phyloP scores from a whole-genome alignment of 2,888 invertebrate species.

The Drosophila fulvimacula region DNA sequence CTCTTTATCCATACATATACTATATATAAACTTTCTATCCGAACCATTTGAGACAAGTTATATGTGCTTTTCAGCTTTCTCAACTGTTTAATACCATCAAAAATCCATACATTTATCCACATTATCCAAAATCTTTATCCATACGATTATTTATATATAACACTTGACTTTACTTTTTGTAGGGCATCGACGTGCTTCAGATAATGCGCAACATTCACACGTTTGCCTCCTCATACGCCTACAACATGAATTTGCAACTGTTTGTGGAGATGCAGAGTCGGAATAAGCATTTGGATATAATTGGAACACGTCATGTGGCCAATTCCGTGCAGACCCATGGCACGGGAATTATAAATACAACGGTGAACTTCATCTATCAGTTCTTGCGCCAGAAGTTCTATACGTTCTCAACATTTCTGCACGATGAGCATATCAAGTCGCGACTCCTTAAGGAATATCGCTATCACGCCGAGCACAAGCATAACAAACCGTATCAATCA shows the following conservation, averaged over 20 bases:
- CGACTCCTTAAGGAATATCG: slow-evolving; percentile 94
- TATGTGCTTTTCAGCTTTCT: neutral
- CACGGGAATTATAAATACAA: slow-evolving; percentile 97
- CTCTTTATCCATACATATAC: neutral
- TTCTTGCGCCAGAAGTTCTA: slow-evolving; percentile 96
- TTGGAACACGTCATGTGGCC: slow-evolving; percentile 97
- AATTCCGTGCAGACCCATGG: slow-evolving; percentile 99
- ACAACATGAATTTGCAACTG: slow-evolving; percentile 98
- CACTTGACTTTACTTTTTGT: slow-evolving; percentile 19
- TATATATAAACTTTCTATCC: neutral
- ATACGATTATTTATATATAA: neutral
- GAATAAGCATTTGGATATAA: slow-evolving; percentile 97
- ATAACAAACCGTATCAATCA: slow-evolving; percentile 65
- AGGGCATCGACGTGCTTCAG: slow-evolving; percentile 97
- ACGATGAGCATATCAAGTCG: slow-evolving; percentile 98
- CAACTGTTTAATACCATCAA: no score
- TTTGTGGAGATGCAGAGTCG: slow-evolving; percentile 96
- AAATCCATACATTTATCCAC: neutral
- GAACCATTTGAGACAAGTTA: neutral
- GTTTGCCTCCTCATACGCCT: slow-evolving; percentile 96
- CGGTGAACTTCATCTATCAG: slow-evolving; percentile 96
- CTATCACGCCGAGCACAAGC: slow-evolving; percentile 89
- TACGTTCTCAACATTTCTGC: slow-evolving; percentile 98
- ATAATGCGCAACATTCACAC: slow-evolving; percentile 98
- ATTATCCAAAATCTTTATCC: neutral